Evolutionary conservation across 2,797 vertebrate genomes (phyloP), one percentile per base, ranked within the genome.

Genomic region (Poeciliopsis paucimaculata): DNA sequence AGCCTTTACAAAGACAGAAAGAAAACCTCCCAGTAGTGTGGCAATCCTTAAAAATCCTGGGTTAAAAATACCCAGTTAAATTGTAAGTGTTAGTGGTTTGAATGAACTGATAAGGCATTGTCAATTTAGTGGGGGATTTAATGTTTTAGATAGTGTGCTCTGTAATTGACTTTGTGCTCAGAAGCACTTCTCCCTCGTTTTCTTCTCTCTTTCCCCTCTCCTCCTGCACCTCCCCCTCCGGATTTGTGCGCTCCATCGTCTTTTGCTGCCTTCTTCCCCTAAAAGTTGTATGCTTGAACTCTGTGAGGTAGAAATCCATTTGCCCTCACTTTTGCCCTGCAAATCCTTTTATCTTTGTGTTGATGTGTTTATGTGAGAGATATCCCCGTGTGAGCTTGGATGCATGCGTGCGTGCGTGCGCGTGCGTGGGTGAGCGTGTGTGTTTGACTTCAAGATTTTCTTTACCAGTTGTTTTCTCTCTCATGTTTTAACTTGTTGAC

Each of bases 301-400:
- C 81, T 87, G 79, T 87, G 83, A 89, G 82, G 82, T 84, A 89
- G 82, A 92, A 92, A 91, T 91, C 84, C 86, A 85, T 93, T 92
- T 83, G 88, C 90, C 89, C 86, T 85, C 84, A 73, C 75, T 73
- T 75, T 72, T 82, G 76, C 81, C 73, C 78, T 23, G 41, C 18
- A 75, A 78, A 76, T 80, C 26, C 75, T 72, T 84, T 78, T 87
- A 51, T 86, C 85, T 79, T 75, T 82, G 72, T 85, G 76, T 83
- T 77, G 77, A 9, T 80, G 79, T 85, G 77, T 89, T 82, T 87
- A 77, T 84, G 39, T 68, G 51, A 36, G 76, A 86, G 70, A 82
- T 87, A 66, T 34, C 77, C 77, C 66, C 51, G 60, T 45, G 34
- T 49, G 53, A 39, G 76, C 55, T 4, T 71, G 18, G 64, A 5